phyloP scores from a whole-genome alignment of 30 jellyfish, hydroid and myxozoan species.

The Chrysaora quinquecirrha region DNA sequence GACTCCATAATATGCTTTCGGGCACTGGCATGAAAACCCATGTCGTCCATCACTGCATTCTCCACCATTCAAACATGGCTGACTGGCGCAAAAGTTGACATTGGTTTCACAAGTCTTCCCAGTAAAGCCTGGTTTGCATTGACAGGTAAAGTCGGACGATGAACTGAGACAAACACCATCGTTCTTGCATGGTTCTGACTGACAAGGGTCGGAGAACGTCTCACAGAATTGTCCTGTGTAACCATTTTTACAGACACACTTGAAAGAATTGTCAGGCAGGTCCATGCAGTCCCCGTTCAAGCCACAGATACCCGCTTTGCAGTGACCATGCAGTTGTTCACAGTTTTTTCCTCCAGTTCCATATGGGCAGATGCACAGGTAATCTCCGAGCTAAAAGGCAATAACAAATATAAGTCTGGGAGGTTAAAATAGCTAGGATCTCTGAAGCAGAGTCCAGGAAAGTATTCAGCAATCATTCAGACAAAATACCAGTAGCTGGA shows the following conservation, averaged over 20 bases:
- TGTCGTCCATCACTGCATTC: constrained; percentile 66
- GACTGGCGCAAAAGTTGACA: constrained; percentile 70
- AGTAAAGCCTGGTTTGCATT: constrained; percentile 84
- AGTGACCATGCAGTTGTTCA: constrained; percentile 59
- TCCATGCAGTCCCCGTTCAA: constrained; percentile 74
- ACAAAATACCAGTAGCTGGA: too few relatives aligned
- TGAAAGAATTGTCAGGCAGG: constrained; percentile 75
- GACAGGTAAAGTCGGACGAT: constrained; percentile 66
- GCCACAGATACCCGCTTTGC: constrained; percentile 78
- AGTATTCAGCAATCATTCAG: too few relatives aligned
- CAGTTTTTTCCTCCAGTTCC: constrained; percentile 91
- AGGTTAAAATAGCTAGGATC: too few relatives aligned
- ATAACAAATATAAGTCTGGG: too few relatives aligned
- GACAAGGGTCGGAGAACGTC: constrained; percentile 75
- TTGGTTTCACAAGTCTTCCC: constrained; percentile 86
- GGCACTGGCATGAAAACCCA: constrained; percentile 83
- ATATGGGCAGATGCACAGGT: constrained; percentile 81
- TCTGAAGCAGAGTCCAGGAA: too few relatives aligned
- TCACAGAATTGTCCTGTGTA: constrained; percentile 92
- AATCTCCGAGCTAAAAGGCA: constrained; percentile 10
- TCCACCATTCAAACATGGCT: constrained; percentile 88
- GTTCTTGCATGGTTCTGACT: constrained; percentile 79
- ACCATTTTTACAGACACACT: constrained; percentile 86
- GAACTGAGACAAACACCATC: constrained; percentile 72
- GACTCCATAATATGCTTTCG: constrained; percentile 72